Evolutionary conservation across 2,113 vertebrate genomes (phyloP).

Genomic region (Eulemur macaco): DNA sequence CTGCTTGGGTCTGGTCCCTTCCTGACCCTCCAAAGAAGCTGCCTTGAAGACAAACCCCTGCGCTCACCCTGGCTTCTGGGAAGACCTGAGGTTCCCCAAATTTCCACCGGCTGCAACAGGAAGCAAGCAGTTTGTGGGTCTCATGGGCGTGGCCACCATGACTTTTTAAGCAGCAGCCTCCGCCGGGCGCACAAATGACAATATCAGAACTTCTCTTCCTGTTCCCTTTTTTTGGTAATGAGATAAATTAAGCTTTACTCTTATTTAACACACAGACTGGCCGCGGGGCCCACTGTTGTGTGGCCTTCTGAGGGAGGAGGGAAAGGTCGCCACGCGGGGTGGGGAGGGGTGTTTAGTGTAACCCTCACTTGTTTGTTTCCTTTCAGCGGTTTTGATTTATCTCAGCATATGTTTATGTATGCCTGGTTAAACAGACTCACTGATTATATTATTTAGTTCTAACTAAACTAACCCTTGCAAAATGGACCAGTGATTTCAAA

Average conservation of each 20-base stretch:
- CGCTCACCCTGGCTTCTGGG: background rate
- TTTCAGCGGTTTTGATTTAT: background rate
- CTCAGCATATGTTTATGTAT: background rate
- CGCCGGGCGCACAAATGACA: background rate
- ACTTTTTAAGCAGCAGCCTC: background rate
- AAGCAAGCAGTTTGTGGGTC: background rate
- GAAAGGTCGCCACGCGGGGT: background rate
- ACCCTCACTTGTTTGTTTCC: background rate
- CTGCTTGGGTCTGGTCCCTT: background rate
- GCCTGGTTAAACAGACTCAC: constrained; percentile 42
- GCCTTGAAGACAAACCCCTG: background rate
- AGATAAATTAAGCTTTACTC: background rate
- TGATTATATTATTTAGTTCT: constrained; percentile 18
- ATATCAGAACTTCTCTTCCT: background rate
- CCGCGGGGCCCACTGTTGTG: background rate
- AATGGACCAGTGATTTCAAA: constrained; percentile 5
- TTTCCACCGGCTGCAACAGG: background rate
- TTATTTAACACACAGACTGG: background rate
- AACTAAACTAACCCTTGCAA: constrained; percentile 33
- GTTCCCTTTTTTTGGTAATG: constrained; percentile 3
- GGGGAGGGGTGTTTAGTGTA: background rate
- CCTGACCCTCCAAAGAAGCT: background rate
- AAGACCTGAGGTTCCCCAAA: background rate
- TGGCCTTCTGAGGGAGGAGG: background rate
- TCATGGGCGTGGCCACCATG: background rate